Evolutionary conservation across 2,113 vertebrate species (phyloP), one percentile per base, ranked within the genome.

Genomic region (Ceyx melanurus): DNA sequence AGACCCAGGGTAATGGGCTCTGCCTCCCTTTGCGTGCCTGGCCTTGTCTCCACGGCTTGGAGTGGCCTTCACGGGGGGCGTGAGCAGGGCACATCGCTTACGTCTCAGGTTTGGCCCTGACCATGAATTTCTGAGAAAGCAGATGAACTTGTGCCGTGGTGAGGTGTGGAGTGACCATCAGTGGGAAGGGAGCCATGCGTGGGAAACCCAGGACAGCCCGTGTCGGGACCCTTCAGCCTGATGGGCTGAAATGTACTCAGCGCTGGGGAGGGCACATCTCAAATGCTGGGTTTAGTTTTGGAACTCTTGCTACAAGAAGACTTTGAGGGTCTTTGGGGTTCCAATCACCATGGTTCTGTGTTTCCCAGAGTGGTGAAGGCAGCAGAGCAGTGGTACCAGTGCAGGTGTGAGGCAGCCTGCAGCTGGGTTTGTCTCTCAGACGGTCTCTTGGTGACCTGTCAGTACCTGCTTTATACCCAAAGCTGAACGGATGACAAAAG

Each of bases 381-480:
- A 8, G 40, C 11, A 14, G 31, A 4, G 29, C 7, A 7, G 50
- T 18, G n/a, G 43, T 62, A 54, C 58, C 37, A 4, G 28, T 5
- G 29, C 46, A 72, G 43, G 43, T 53, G 66, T 25, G 45, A 43
- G n/a, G 42, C 76, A 50, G 45, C 45, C 15, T 16, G 43, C 48
- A 4, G 0, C 3, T 1, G 3, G 12, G 3, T 29, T 46, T 3
- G 18, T 65, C 14, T 1, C 21, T 15, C 15, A 2, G 35, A 22
- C 37, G 10, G 28, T 15, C 1, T 53, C 3, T 13, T 31, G 53
- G 56, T 67, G 37, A 28, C 33, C 37, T 31, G 5, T n/a, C 65
- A 61, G 10, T 35, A 26, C 7, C 37, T 46, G 18, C 67, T 85
- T 72, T 42, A 17, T 46, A 31, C 5, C 23, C 35, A 31, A 54